Conservation (phyloP, 2,113 vertebrate species). For the Epinephelus fuscoguttatus region DNA sequence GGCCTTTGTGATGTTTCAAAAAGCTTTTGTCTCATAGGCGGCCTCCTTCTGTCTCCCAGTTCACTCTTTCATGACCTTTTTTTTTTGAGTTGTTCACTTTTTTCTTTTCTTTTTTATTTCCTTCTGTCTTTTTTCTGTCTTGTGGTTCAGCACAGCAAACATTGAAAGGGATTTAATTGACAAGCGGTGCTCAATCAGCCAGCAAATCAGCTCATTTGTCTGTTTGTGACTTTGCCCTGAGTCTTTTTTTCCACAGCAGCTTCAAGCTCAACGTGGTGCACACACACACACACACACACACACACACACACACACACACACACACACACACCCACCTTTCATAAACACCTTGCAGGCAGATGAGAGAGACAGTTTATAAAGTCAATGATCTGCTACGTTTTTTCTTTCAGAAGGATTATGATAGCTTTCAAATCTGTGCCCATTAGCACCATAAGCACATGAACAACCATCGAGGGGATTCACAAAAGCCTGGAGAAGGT, state of each 20-base stretch:
- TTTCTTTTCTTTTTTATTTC: constrained; percentile 7
- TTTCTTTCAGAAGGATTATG: constrained; percentile 66
- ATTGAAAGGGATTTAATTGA: constrained; percentile 71
- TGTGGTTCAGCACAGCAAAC: constrained; percentile 38
- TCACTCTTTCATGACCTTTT: constrained; percentile 21
- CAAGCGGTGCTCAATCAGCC: constrained; percentile 70
- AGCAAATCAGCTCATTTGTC: constrained; percentile 75
- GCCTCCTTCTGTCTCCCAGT: constrained; percentile 48
- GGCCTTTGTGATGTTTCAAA: constrained; percentile 65
- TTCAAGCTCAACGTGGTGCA: constrained; percentile 30
- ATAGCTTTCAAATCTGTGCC: constrained; percentile 69
- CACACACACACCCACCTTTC: constrained; percentile 26
- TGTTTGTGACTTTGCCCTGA: constrained; percentile 70
- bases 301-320: constrained; percentile 30
- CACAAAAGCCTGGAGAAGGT: constrained; percentile 59
- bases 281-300: neutral
- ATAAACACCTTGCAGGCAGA: constrained; percentile 62
- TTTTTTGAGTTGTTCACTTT: constrained; percentile 7
- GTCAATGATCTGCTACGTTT: constrained; percentile 60
- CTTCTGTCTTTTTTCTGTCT: constrained; percentile 11
- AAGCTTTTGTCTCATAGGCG: constrained; percentile 60
- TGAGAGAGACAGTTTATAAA: constrained; percentile 63
- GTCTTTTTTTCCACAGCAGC: constrained; percentile 53
- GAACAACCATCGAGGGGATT: constrained; percentile 54
- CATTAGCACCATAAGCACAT: constrained; percentile 68